These are phyloP conservation scores for Gobionotothen gibberifrons DNA, from an alignment of 2,797 vertebrate genomes.

Conservation along the genomic window DNA sequence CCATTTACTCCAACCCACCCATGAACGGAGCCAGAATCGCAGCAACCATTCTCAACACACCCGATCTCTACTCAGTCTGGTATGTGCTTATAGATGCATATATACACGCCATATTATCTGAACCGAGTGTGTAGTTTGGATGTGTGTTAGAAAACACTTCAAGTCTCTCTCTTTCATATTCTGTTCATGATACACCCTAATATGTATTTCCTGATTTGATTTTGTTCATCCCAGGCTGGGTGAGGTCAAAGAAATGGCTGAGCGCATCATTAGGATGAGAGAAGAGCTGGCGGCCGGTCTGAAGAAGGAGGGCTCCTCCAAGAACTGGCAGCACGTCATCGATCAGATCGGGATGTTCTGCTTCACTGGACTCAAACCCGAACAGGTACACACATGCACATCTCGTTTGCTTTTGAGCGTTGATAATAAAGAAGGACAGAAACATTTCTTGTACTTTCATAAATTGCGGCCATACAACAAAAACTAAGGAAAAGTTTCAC, in stretches of 20 bases:
- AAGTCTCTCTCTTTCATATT: neutral
- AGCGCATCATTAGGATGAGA: constrained; percentile 96
- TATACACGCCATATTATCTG: neutral
- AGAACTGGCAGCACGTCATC: constrained; percentile 96
- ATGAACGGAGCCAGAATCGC: constrained; percentile 96
- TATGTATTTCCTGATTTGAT: neutral
- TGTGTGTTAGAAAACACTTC: neutral
- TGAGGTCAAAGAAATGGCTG: constrained; percentile 96
- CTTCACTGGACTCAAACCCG: constrained; percentile 96
- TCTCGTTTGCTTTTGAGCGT: neutral
- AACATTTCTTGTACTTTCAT: neutral
- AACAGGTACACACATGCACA: constrained; percentile 87
- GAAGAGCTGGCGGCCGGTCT: constrained; percentile 92
- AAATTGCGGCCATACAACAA: neutral
- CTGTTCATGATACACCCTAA: neutral
- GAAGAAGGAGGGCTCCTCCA: constrained; percentile 93
- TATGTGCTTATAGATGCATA: constrained; percentile 33
- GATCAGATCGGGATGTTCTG: constrained; percentile 99
- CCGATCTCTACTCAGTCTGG: constrained; percentile 86
- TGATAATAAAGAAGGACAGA: neutral
- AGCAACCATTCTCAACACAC: constrained; percentile 90
- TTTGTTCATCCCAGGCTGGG: constrained; percentile 83
- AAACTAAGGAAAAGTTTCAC: neutral
- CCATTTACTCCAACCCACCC: constrained; percentile 98
- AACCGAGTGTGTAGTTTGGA: neutral